Conservation (phyloP, 1,140 invertebrate species). For the Meloidogyne chitwoodi region DNA sequence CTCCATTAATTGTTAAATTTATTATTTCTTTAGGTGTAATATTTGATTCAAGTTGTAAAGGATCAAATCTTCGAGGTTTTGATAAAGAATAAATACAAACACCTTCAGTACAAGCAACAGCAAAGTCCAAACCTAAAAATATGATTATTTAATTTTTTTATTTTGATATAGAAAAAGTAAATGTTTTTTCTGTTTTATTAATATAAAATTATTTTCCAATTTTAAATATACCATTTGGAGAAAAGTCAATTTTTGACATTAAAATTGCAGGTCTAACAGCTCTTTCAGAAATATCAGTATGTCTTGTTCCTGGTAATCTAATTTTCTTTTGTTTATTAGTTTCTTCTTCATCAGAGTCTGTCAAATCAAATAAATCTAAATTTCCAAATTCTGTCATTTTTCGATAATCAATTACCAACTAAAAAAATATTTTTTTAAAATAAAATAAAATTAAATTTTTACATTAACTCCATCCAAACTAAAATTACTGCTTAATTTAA, state of each 20-base stretch:
- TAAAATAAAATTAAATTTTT: too few relatives aligned
- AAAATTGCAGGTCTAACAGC: constrained; percentile 20
- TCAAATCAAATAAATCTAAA: constrained; percentile 32
- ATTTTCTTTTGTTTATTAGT: constrained; percentile 13
- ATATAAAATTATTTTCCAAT: too few relatives aligned
- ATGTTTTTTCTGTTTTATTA: too few relatives aligned
- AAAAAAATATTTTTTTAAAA: constrained; percentile 26
- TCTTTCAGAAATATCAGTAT: constrained; percentile 39
- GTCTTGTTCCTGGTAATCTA: constrained; percentile 32
- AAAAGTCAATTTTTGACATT: constrained; percentile 32
- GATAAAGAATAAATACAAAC: constrained; percentile 40
- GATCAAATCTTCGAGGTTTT: constrained; percentile 32
- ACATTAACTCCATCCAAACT: constrained; percentile 45
- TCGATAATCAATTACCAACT: constrained; percentile 36
- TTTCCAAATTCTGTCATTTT: constrained; percentile 46
- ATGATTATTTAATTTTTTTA: neutral
- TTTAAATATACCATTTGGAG: constrained; percentile 30
- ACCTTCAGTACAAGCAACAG: constrained; percentile 46
- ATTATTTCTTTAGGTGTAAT: constrained; percentile 27
- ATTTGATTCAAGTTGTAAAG: constrained; percentile 28
- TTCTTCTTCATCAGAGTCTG: constrained; percentile 37
- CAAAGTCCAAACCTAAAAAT: constrained; percentile 34
- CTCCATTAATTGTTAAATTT: constrained; percentile 14
- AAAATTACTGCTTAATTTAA: constrained; percentile 32
- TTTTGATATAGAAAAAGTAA: too few relatives aligned